Base-by-base conservation (phyloP, 2,797 vertebrate species). In the Melanogrammus aeglefinus region DNA sequence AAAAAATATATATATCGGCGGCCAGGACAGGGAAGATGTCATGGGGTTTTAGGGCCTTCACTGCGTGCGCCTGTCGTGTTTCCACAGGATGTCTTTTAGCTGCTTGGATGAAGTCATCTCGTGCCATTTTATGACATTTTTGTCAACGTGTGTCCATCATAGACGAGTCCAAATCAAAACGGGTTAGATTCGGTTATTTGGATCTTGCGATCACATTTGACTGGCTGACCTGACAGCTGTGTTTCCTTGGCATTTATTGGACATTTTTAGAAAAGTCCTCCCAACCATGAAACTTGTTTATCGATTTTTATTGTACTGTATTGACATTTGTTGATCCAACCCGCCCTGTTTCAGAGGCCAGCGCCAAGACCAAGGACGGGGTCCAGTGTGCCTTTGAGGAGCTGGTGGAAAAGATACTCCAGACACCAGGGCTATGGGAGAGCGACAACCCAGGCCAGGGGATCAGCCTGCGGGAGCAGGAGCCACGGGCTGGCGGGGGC, bases 351-450 rank as follows among this genome's bases (percentile, higher is more conserved):
- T 21, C 89, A 99, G 97, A 99, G 95, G 97, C 97, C 84, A 99
- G 98, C 82, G 98, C 97, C 81, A 99, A 99, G 93, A 99, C 97
- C 72, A 95, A 96, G 78, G 97, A 99, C 72, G 97, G 97, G 1
- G 97, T 99, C 86, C 97, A 99, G 92, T 99, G 97, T 95, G 97
- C 97, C 91, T 99, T 99, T 87, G 98, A 99, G 91, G 97, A 99
- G 91, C 96, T 98, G 72, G 98, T 99, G 86, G 97, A 99, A 93
- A 99, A 99, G 94, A 99, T 99, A 88, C 96, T 99, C 89, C 97
- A 99, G 94, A 99, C 97, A 18, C 97, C 97, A 0, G 97, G 97
- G 87, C 95, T 99, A 44, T 99, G 98, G 98, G 96, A 99, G 88
- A 99, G 97, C 72, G 97, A 99, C 88, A 91, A 88, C 88, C 96